Base-by-base conservation (phyloP, 2,888 invertebrate species). In the Brenthis ino region DNA sequence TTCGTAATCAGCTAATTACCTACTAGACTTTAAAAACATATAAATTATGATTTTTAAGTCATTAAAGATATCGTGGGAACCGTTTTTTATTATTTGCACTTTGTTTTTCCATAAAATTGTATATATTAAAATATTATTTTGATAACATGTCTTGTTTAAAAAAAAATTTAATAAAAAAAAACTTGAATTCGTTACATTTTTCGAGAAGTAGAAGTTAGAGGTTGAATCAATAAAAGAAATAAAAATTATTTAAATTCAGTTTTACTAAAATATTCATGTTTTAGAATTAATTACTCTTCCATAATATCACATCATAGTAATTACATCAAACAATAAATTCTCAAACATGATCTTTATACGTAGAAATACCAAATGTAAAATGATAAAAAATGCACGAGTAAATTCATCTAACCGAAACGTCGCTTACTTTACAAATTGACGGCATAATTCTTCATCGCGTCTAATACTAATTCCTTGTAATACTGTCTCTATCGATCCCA, bases 181-280 rank as follows among this genome's bases (percentile, higher is more conserved):
- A 50, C 20, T 48, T 48, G 20, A 47, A 48, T 20, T 0, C 13
- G 5, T n/a, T 16, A 24, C 24, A 63, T 53, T 43, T 43, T n/a
- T 16, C 24, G 1, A 56, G 11, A 28, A 12, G 20, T 20, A 20
- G n/a, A 50, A 50, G 60, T 43, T 11, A 64, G 72, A 67, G 24
- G 13, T 20, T 12, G 48, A 60, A 51, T 16, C 67, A 69, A 70
- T 72, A 77, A 80, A 77, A 75, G 76, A 75, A 63, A 73, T 66
- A 56, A 58, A 20, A 60, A 68, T 81, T 43, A 43, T 80, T 84
- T 82, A 84, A 85, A 89, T 87, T 88, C 85, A 84, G 77, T 89
- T 91, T 92, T 91, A 90, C 88, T 92, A 86, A 88, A 91, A 90
- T 89, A 88, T 86, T 86, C 83, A 85, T 86, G 86, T 91, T 85